phyloP scores from a whole-genome alignment of 2,113 vertebrate species.

The Columba livia region DNA sequence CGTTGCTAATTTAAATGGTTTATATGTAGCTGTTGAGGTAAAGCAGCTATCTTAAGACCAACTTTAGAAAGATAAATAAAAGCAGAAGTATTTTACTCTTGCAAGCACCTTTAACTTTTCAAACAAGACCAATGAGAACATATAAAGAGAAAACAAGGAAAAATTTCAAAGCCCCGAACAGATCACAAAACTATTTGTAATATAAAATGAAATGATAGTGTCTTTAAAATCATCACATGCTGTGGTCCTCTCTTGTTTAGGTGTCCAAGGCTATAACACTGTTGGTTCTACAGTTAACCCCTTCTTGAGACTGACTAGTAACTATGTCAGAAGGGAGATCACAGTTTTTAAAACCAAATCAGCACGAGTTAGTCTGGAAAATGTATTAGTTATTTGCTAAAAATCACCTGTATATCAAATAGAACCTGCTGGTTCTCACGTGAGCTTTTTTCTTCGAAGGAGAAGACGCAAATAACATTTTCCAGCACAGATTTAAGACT shows the following conservation, averaged over 20 bases:
- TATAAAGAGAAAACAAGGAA: background rate
- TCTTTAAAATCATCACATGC: background rate
- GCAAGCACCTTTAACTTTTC: background rate
- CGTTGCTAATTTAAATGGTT: conserved; percentile 12
- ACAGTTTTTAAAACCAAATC: conserved; percentile 10
- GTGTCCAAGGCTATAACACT: background rate
- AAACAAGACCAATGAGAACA: background rate
- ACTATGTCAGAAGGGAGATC: background rate
- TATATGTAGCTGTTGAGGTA: conserved; percentile 9
- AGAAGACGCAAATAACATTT: background rate
- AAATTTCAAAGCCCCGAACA: background rate
- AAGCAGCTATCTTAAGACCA: background rate
- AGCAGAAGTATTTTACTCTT: background rate
- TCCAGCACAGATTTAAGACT: conserved; percentile 42
- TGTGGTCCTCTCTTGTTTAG: background rate
- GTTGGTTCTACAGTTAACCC: background rate
- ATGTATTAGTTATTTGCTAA: background rate
- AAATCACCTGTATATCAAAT: background rate
- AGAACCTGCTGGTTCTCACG: conserved; percentile 2
- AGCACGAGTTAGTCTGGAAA: background rate
- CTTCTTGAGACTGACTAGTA: background rate
- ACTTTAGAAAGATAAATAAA: background rate
- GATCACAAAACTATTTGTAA: background rate
- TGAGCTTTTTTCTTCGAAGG: background rate
- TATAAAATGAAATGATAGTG: background rate